phyloP scores from a whole-genome alignment of 1,140 invertebrate species.

The Zaprionus tsacasi region DNA sequence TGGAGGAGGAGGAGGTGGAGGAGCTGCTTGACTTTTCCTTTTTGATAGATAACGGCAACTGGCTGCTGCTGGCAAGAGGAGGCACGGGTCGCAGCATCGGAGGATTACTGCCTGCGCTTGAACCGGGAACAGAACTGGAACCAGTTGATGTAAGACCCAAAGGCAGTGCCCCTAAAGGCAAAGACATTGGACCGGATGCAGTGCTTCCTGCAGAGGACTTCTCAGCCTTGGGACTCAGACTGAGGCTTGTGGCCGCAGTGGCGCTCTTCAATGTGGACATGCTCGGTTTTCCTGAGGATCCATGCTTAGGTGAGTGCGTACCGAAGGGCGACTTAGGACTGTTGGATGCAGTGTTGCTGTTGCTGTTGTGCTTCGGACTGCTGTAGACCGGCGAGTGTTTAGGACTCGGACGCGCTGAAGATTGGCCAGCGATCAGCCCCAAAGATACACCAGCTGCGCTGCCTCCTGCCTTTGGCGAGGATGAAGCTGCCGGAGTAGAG shows the following conservation, averaged over 20 bases:
- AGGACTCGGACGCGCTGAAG: constrained; percentile 88
- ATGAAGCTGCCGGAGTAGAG: constrained; percentile 83
- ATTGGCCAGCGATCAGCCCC: constrained; percentile 73
- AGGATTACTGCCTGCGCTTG: constrained; percentile 12
- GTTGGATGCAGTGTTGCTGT: constrained; percentile 84
- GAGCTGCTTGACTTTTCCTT: constrained; percentile 35
- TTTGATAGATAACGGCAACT: constrained; percentile 29
- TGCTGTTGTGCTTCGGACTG: constrained; percentile 88
- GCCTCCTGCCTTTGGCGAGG: constrained; percentile 87
- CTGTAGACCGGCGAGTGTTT: constrained; percentile 91
- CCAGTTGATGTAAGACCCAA: background rate
- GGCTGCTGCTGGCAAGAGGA: constrained; percentile 44
- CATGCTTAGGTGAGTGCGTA: constrained; percentile 90
- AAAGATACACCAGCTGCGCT: constrained; percentile 30
- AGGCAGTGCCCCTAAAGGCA: background rate
- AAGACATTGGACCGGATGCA: constrained; percentile 1
- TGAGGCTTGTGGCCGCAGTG: constrained; percentile 78
- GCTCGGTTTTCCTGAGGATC: constrained; percentile 92
- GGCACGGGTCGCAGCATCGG: constrained; percentile 63
- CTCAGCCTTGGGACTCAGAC: constrained; percentile 82
- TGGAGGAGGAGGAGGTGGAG: constrained; percentile 21
- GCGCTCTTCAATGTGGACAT: constrained; percentile 93
- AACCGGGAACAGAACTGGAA: constrained; percentile 2
- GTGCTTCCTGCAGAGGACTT: constrained; percentile 66
- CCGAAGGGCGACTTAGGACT: constrained; percentile 86